A percentile compares a stretch with the other conserved stretches of the same genome.
Evolutionary conservation across 2,888 invertebrate genomes (phyloP).

Genomic region (Diadegma fenestrale): DNA sequence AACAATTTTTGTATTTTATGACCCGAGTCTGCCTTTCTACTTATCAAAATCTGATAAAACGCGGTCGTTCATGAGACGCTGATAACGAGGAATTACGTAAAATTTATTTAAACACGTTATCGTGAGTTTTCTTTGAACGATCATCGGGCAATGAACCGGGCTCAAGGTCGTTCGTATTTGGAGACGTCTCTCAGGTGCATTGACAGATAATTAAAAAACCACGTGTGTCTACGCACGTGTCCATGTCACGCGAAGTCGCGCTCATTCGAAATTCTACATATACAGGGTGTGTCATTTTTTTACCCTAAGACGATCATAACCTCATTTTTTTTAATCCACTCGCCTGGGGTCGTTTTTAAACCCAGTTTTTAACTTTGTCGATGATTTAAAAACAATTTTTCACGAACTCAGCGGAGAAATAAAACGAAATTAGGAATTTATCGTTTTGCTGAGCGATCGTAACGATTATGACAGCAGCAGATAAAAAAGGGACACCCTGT

Average conservation of each 20-base stretch:
- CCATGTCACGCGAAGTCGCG: background rate
- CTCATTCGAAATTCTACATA: background rate
- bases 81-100: background rate
- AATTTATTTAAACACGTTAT: background rate
- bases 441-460: too few relatives aligned
- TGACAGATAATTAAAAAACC: constrained; percentile 30
- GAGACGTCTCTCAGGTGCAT: constrained; percentile 50
- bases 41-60: background rate
- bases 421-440: background rate
- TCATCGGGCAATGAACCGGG: background rate
- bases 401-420: too few relatives aligned
- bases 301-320: too few relatives aligned
- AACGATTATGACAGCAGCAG: too few relatives aligned
- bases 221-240: background rate
- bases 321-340: too few relatives aligned
- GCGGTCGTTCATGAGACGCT: background rate
- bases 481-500: background rate
- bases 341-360: too few relatives aligned
- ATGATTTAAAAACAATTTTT: too few relatives aligned
- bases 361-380: too few relatives aligned
- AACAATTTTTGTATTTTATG: too few relatives aligned
- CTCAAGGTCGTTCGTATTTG: constrained; percentile 43
- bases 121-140: background rate
- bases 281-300: background rate
- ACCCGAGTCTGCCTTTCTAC: too few relatives aligned